These are phyloP conservation scores for Gallinago jamesoni DNA, from an alignment of 2,113 vertebrate species.

Conservation along the genomic window DNA sequence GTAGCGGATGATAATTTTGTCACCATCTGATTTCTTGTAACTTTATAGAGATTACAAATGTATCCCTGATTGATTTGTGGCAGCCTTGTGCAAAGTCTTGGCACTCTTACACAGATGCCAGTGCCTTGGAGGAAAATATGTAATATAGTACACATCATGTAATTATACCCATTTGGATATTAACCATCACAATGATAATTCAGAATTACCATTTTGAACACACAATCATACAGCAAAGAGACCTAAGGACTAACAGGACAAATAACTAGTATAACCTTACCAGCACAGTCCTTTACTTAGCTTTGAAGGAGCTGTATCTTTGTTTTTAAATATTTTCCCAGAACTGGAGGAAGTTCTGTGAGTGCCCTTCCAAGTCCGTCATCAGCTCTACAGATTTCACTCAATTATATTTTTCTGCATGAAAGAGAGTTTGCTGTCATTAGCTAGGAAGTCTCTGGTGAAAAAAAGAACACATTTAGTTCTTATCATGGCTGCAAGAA, in stretches of 20 bases:
- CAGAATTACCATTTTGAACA: not conserved
- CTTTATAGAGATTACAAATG: conserved; percentile 8
- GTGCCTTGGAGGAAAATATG: conserved; percentile 7
- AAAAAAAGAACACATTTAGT: not conserved
- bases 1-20: conserved; percentile 40
- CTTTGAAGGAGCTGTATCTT: not conserved
- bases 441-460: not conserved
- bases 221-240: not conserved
- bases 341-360: not conserved
- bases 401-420: not conserved
- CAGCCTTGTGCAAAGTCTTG: conserved; percentile 20
- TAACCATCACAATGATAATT: conserved; percentile 1
- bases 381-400: not conserved
- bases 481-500: not conserved
- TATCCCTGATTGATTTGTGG: conserved; percentile 46
- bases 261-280: not conserved
- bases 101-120: not conserved
- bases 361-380: not conserved
- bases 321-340: not conserved
- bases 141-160: not conserved
- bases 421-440: not conserved
- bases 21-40: conserved; percentile 44
- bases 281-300: not conserved
- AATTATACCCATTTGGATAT: conserved; percentile 4
- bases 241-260: not conserved